phyloP scores from a whole-genome alignment of 2,888 invertebrate genomes.

The Mesorhabditis spiculigera region DNA sequence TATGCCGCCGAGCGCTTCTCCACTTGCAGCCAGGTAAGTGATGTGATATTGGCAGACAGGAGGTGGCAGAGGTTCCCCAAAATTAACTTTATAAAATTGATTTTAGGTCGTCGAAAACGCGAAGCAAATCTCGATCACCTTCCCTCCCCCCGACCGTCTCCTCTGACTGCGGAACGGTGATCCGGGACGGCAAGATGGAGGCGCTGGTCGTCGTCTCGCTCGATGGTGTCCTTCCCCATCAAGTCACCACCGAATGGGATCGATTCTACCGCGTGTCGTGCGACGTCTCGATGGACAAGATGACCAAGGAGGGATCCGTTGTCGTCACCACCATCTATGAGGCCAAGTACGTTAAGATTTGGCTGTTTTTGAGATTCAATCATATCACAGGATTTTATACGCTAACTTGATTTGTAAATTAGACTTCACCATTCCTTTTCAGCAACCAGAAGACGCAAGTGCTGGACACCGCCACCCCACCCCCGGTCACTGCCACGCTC shows the following conservation, averaged over 20 bases:
- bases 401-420: not conserved
- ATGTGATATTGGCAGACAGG: not conserved
- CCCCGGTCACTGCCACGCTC: constrained; percentile 57
- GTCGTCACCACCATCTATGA: constrained; percentile 59
- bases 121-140: constrained; percentile 58
- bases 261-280: constrained; percentile 58
- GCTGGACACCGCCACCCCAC: constrained; percentile 56
- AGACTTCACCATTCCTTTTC: constrained; percentile 8
- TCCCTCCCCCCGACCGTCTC: constrained; percentile 59
- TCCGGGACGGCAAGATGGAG: constrained; percentile 58
- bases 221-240: constrained; percentile 58
- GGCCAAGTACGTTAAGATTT: constrained; percentile 38
- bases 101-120: constrained; percentile 55
- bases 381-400: not conserved
- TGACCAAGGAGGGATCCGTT: constrained; percentile 58
- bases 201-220: constrained; percentile 59
- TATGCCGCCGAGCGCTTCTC: constrained; percentile 59
- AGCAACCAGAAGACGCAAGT: constrained; percentile 50
- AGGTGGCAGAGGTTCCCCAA: not conserved
- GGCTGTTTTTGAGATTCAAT: no score
- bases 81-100: not conserved
- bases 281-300: constrained; percentile 58
- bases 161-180: constrained; percentile 57
- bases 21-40: constrained; percentile 49
- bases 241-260: constrained; percentile 59